Evolutionary conservation across 2,113 vertebrate genomes (phyloP).

Genomic region (Cnemophilus loriae): DNA sequence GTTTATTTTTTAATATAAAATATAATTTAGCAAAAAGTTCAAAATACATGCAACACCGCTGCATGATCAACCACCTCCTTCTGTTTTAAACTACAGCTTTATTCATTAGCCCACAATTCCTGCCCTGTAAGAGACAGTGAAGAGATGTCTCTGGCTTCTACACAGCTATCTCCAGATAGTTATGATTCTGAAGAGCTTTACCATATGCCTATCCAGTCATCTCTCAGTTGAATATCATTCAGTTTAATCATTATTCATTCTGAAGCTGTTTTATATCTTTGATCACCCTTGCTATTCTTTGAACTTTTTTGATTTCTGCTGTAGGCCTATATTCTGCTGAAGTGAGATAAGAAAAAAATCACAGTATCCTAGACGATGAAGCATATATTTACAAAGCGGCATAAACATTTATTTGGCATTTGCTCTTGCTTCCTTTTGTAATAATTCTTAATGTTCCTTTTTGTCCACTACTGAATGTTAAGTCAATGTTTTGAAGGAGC

Average conservation of each 20-base stretch:
- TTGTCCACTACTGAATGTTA: background rate
- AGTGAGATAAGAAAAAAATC: background rate
- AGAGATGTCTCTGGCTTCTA: background rate
- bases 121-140: background rate
- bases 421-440: background rate
- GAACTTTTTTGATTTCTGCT: background rate
- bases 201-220: background rate
- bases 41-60: background rate
- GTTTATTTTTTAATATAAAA: background rate
- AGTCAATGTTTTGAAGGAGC: background rate
- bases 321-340: background rate
- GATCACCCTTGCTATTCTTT: background rate
- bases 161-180: background rate
- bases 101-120: background rate
- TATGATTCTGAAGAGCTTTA: background rate
- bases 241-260: background rate
- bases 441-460: background rate
- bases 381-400: background rate
- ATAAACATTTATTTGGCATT: background rate
- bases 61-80: background rate
- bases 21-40: background rate
- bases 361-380: background rate
- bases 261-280: background rate
- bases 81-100: background rate
- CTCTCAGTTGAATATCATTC: background rate